phyloP scores from a whole-genome alignment of 2,888 invertebrate genomes.

The Acanthopleura granulata region DNA sequence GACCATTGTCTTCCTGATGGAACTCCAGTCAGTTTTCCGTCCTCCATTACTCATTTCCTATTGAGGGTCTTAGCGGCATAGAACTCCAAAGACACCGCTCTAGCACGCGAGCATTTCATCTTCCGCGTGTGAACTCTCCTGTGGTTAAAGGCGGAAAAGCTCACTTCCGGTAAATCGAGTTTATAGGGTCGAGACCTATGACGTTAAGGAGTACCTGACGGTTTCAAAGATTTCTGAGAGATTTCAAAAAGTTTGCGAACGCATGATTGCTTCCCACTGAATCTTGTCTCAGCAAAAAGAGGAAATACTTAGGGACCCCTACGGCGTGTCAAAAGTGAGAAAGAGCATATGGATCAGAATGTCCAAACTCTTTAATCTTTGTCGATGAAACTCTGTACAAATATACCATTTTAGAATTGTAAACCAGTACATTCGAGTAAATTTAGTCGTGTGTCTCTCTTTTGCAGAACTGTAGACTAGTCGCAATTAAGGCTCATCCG shows the following conservation, averaged over 20 bases:
- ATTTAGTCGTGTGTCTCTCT: too few relatives aligned
- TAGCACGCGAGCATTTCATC: background rate
- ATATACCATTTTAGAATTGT: too few relatives aligned
- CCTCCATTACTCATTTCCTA: constrained; percentile 12
- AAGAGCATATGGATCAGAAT: too few relatives aligned
- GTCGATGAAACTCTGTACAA: too few relatives aligned
- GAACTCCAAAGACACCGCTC: background rate
- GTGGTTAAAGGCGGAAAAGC: constrained; percentile 13
- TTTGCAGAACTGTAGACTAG: too few relatives aligned
- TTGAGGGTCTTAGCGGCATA: background rate
- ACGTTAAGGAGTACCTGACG: background rate
- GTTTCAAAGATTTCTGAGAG: background rate
- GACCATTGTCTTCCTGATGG: background rate
- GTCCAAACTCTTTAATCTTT: too few relatives aligned
- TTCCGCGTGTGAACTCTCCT: constrained; percentile 16
- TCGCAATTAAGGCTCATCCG: too few relatives aligned
- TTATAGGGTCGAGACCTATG: background rate
- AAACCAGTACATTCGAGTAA: too few relatives aligned
- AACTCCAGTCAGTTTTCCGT: background rate
- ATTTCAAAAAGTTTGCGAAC: background rate
- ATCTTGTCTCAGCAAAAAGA: too few relatives aligned
- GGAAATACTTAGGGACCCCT: too few relatives aligned
- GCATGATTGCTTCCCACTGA: background rate
- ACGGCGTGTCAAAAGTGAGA: too few relatives aligned
- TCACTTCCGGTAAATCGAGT: background rate